These are phyloP conservation scores for Ditylenchus dipsaci DNA, from an alignment of 1,140 invertebrate genomes.

Conservation along the genomic window DNA sequence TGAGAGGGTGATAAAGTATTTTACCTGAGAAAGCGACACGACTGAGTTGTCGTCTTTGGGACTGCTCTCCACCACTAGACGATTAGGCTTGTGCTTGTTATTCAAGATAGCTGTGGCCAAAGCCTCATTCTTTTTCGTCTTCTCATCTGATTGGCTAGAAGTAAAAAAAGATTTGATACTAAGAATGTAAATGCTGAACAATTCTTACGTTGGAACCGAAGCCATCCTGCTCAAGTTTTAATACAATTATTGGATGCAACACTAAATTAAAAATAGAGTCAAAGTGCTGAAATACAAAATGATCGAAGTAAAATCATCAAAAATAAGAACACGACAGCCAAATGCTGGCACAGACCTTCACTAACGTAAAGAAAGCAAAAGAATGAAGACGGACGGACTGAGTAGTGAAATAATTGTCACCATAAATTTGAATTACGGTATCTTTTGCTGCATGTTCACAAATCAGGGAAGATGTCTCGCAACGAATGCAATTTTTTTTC, in stretches of 20 bases:
- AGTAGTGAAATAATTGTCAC: neutral
- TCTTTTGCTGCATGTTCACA: too few species aligned
- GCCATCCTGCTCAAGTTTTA: conserved; percentile 30
- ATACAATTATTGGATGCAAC: too few species aligned
- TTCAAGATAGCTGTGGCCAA: conserved; percentile 95
- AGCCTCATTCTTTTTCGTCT: conserved; percentile 69
- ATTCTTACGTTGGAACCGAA: conserved; percentile 48
- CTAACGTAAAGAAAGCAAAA: neutral
- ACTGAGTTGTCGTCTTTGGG: conserved; percentile 98
- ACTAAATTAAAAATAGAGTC: too few species aligned
- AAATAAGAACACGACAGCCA: too few species aligned
- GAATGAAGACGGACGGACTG: neutral
- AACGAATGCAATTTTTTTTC: too few species aligned
- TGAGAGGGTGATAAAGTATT: conserved; percentile 19
- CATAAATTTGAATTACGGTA: conserved; percentile 1
- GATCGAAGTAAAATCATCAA: too few species aligned
- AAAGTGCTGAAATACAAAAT: too few species aligned
- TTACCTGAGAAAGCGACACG: conserved; percentile 82
- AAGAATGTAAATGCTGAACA: conserved; percentile 11
- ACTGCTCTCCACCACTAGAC: conserved; percentile 93
- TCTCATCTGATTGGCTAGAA: conserved; percentile 45
- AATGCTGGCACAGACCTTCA: too few species aligned
- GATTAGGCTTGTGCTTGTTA: conserved; percentile 92
- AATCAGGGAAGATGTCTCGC: too few species aligned
- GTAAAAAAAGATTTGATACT: neutral